Conservation (phyloP, 2,888 invertebrate genomes). For the Rhodophaea formosa region DNA sequence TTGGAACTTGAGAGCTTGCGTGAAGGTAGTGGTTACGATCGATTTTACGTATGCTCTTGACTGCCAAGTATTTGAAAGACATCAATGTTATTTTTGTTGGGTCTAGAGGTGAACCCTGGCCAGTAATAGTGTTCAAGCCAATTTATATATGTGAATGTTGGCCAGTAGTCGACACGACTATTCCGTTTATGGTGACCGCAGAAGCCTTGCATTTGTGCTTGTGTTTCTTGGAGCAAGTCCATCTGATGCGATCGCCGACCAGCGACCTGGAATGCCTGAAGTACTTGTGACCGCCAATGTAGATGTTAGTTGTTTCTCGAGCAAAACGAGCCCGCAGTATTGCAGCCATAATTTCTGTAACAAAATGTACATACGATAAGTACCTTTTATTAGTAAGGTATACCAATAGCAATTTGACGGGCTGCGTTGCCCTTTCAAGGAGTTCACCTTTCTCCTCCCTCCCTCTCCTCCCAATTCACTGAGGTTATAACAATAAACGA, state of each 20-base stretch:
- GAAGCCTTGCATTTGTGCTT: conserved; percentile 69
- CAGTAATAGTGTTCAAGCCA: not conserved
- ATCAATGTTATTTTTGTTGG: not conserved
- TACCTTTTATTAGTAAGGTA: not conserved
- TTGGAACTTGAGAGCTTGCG: too few relatives aligned
- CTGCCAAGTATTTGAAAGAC: not conserved
- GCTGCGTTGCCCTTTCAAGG: too few relatives aligned
- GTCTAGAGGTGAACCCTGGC: not conserved
- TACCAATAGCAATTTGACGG: too few relatives aligned
- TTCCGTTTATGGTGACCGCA: conserved; percentile 64
- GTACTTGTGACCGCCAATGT: conserved; percentile 66
- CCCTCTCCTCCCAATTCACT: too few relatives aligned
- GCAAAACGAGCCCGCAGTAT: conserved; percentile 55
- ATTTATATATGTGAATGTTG: conserved; percentile 50
- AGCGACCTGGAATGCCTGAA: conserved; percentile 68
- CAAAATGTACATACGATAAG: not conserved
- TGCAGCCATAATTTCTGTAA: conserved; percentile 53
- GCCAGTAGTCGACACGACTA: conserved; percentile 62
- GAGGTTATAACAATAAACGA: too few relatives aligned
- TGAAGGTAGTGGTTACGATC: too few relatives aligned
- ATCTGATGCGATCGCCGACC: conserved; percentile 64
- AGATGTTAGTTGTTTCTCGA: conserved; percentile 59
- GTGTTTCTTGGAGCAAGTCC: conserved; percentile 72
- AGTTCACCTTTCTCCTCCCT: too few relatives aligned
- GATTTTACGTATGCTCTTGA: too few relatives aligned